Evolutionary conservation across 2,113 vertebrate genomes (phyloP), one percentile per base, ranked within the genome.

Genomic region (Eleginops maclovinus): DNA sequence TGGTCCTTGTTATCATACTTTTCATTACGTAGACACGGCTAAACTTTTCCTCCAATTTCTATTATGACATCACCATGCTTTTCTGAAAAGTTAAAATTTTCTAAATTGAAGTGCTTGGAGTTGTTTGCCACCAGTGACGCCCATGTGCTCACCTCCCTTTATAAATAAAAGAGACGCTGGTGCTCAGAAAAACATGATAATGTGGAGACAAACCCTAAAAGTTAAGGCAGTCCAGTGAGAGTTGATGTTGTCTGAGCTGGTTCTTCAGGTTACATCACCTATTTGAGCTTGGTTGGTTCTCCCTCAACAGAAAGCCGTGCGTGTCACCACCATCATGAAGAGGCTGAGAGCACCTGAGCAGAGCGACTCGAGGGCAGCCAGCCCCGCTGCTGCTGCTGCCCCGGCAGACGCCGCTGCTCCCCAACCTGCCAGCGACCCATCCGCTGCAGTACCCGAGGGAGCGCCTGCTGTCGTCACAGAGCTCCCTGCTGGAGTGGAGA

Each of bases 251-350:
- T 60, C 55, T 47, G 2, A 65, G 51, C 0, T 36, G 31, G 51
- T 26, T 55, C 53, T 63, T 49, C 22, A 41, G 21, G 26, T 17
- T 9, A 19, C 13, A 58, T 22, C 9, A 21, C 17, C 50, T 21
- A 17, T 63, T 14, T 11, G n/a, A 62, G 11, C 36, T 78, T 21
- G 21, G 8, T 16, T 72, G 58, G 50, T 70, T 46, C 4, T n/a
- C 60, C 14, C 51, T 49, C 88, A 53, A n/a, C 93, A 99, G 98
- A 99, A 99, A 95, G 97, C 98, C 0, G 96, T 99, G 68, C 95
- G 98, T 67, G 97, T 99, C 86, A 99, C 98, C 68, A 99, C 98
- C 51, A 97, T 99, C 87, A 99, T 99, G 98, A 99, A 99, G 87
- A 94, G 97, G 55, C 94, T 99, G 80, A 93, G 97, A 74, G 96